A percentile compares a stretch with the other conserved stretches of the same genome.
phyloP scores from a whole-genome alignment of 2,888 invertebrate genomes.

The Sarcophaga variegata region DNA sequence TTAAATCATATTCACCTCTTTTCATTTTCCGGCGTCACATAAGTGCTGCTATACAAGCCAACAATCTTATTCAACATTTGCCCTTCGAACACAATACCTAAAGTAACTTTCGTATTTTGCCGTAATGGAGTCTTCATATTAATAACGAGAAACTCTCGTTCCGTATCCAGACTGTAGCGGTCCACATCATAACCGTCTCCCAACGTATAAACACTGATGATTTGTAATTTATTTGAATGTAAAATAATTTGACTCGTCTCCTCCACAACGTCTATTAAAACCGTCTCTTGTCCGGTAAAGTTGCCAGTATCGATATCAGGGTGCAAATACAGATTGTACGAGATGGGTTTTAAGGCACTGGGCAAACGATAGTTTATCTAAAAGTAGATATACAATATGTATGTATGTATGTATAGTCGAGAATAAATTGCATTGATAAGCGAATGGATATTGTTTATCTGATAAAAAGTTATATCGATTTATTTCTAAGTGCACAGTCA shows the following conservation, averaged over 20 bases:
- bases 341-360: constrained; percentile 83
- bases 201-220: constrained; percentile 72
- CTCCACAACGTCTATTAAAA: constrained; percentile 81
- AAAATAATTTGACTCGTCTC: constrained; percentile 83
- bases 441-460: not conserved
- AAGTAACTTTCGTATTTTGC: constrained; percentile 80
- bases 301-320: constrained; percentile 85
- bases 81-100: constrained; percentile 86
- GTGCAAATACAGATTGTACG: constrained; percentile 86
- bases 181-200: constrained; percentile 62
- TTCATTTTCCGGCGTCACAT: constrained; percentile 81
- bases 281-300: constrained; percentile 84
- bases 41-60: constrained; percentile 88
- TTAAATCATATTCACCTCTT: constrained; percentile 80
- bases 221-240: constrained; percentile 84
- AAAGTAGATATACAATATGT: not conserved
- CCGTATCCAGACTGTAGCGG: constrained; percentile 67
- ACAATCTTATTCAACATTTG: constrained; percentile 86
- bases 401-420: not conserved
- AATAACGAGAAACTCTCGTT: constrained; percentile 75
- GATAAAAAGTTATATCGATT: constrained; percentile 8
- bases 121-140: constrained; percentile 74
- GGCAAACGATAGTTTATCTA: constrained; percentile 83
- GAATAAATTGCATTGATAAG: not conserved
- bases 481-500: not conserved